These are phyloP conservation scores for Leontopithecus rosalia DNA, from an alignment of 2,797 vertebrate genomes.

Conservation along the genomic window DNA sequence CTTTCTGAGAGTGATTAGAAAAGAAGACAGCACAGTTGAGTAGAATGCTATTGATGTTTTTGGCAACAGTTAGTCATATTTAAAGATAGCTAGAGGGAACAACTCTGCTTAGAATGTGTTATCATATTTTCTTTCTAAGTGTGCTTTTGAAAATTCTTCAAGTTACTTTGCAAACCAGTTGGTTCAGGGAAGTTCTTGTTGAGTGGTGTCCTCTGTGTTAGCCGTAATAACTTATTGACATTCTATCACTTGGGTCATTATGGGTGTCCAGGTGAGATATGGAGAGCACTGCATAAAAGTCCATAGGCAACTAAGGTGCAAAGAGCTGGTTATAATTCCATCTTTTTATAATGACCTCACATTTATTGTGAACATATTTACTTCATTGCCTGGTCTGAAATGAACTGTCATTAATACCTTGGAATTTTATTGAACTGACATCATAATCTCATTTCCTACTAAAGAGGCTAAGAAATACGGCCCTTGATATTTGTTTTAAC, in stretches of 20 bases:
- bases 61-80: not conserved
- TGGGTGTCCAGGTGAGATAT: slow-evolving; percentile 78
- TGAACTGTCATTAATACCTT: slow-evolving; percentile 77
- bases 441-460: slow-evolving; percentile 81
- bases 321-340: slow-evolving; percentile 76
- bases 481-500: slow-evolving; percentile 72
- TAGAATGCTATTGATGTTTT: not conserved
- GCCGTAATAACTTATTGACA: slow-evolving; percentile 78
- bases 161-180: not conserved
- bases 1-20: slow-evolving; percentile 33
- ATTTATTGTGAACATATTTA: slow-evolving; percentile 79
- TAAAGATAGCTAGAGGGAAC: not conserved
- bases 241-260: slow-evolving; percentile 79
- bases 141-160: not conserved
- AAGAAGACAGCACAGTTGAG: not conserved
- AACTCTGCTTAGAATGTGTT: not conserved
- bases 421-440: slow-evolving; percentile 80
- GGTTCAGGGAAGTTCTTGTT: not conserved
- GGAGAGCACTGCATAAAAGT: slow-evolving; percentile 79
- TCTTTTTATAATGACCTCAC: slow-evolving; percentile 77
- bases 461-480: slow-evolving; percentile 80
- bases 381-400: slow-evolving; percentile 72
- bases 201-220: slow-evolving; percentile 52
- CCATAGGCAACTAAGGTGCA: slow-evolving; percentile 75
- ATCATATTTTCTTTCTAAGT: slow-evolving; percentile 31